These are phyloP conservation scores for Pipistrellus pipistrellus DNA, from an alignment of 2,797 vertebrate genomes.

Conservation along the genomic window DNA sequence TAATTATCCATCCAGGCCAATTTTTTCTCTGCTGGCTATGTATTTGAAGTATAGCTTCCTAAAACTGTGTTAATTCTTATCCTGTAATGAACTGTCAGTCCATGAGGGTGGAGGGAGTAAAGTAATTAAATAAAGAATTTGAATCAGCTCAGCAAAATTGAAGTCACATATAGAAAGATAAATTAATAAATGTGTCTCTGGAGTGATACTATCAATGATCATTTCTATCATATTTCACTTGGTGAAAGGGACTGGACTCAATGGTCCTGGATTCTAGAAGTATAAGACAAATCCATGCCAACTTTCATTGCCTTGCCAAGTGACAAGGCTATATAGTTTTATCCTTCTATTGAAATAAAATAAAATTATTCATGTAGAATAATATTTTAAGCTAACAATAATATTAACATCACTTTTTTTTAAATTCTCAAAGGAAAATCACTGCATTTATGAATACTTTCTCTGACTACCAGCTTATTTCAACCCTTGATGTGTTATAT, in stretches of 20 bases:
- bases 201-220: not conserved
- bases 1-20: not conserved
- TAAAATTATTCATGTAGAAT: not conserved
- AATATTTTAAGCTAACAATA: not conserved
- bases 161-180: constrained; percentile 4
- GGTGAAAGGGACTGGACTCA: not conserved
- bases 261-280: not conserved
- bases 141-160: constrained; percentile 5
- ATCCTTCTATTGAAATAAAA: not conserved
- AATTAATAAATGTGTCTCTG: not conserved
- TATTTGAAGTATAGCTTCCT: not conserved
- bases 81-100: not conserved
- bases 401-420: not conserved
- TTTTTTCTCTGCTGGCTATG: not conserved
- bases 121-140: not conserved
- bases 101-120: not conserved
- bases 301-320: not conserved
- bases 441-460: constrained; percentile 21
- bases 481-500: constrained; percentile 63
- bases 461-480: constrained; percentile 36
- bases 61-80: not conserved
- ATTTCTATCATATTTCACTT: not conserved
- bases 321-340: not conserved
- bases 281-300: not conserved
- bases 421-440: constrained; percentile 23